Evolutionary conservation across 1,140 invertebrate genomes (phyloP).

Genomic region (Atta cephalotes): DNA sequence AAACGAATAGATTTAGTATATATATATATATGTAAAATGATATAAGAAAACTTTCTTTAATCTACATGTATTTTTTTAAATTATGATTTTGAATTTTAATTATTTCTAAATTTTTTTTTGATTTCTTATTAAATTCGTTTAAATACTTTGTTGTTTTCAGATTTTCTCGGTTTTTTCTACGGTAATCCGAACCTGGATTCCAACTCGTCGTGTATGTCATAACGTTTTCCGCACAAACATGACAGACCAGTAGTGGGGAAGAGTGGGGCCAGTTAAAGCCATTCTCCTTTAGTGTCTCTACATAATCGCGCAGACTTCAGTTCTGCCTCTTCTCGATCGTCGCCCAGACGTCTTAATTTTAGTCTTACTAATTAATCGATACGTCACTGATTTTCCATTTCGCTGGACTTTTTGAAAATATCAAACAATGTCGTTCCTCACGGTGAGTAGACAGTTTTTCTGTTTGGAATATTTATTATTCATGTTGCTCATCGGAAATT

Average conservation of each 20-base stretch:
- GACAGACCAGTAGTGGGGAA: conserved; percentile 19
- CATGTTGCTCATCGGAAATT: neutral
- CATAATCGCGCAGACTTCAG: conserved; percentile 14
- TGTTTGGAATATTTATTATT: neutral
- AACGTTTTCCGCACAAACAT: conserved; percentile 31
- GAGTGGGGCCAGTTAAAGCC: conserved; percentile 25
- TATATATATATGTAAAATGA: neutral
- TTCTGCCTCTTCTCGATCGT: conserved; percentile 17
- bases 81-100: neutral
- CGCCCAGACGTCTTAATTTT: conserved; percentile 1
- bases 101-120: neutral
- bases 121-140: neutral
- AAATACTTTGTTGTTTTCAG: neutral
- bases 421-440: conserved; percentile 5
- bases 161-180: neutral
- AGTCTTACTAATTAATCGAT: neutral
- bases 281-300: conserved; percentile 23
- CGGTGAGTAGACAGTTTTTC: conserved; percentile 24
- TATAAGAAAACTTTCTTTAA: neutral
- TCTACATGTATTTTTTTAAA: neutral
- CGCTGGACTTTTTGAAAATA: neutral
- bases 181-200: conserved; percentile 26
- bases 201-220: neutral
- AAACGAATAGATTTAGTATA: neutral
- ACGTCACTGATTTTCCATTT: neutral